Conservation (phyloP, 2,888 invertebrate species). For the Boloria selene region DNA sequence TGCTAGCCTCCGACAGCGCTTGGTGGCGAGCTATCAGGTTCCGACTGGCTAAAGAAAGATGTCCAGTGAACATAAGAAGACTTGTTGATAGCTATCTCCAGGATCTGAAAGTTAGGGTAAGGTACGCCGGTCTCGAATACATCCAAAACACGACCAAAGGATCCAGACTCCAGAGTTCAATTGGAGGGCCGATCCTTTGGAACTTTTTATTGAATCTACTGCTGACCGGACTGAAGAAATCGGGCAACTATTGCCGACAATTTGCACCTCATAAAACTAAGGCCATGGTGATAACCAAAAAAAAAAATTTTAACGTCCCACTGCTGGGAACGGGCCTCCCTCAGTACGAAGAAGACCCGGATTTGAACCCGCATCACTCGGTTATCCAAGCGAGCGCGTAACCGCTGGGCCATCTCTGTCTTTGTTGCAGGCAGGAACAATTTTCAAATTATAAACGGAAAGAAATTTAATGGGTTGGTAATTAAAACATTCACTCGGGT, state of each 20-base stretch:
- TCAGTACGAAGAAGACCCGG: no score
- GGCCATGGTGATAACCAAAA: no score
- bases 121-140: constrained; percentile 24
- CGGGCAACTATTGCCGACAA: neutral
- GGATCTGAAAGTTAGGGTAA: constrained; percentile 25
- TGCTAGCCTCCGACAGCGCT: constrained; percentile 48
- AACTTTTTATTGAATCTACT: constrained; percentile 34
- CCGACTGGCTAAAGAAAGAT: constrained; percentile 27
- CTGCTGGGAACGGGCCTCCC: no score
- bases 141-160: constrained; percentile 33
- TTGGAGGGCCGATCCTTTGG: constrained; percentile 37
- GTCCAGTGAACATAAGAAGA: constrained; percentile 30
- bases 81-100: constrained; percentile 26
- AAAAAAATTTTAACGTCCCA: no score
- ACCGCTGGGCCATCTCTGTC: no score
- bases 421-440: no score
- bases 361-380: no score
- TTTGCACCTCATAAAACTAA: no score
- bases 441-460: no score
- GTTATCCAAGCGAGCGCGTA: no score
- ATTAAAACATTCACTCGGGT: no score
- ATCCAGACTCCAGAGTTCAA: constrained; percentile 40
- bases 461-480: no score
- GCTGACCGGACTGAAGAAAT: neutral
- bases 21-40: constrained; percentile 45